Evolutionary conservation across 2,113 vertebrate species (phyloP).

Genomic region (Lucifuga dentata): DNA sequence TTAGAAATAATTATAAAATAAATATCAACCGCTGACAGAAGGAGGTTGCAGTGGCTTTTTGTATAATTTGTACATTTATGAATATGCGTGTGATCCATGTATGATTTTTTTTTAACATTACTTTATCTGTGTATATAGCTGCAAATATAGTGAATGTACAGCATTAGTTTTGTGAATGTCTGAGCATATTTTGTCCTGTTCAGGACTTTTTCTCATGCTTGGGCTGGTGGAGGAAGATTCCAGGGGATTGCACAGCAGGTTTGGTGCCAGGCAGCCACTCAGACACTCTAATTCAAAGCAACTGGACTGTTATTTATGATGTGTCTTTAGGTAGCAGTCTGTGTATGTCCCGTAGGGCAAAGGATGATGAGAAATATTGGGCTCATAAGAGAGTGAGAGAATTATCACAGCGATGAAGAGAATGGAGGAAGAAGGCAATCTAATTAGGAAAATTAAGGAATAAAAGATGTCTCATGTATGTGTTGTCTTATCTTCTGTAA

Average conservation of each 20-base stretch:
- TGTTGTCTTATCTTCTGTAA: slow-evolving; percentile 34
- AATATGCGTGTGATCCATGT: slow-evolving; percentile 8
- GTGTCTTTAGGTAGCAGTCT: slow-evolving; percentile 69
- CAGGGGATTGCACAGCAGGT: slow-evolving; percentile 68
- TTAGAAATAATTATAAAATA: not conserved
- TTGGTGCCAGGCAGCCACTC: slow-evolving; percentile 73
- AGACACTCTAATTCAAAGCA: slow-evolving; percentile 79
- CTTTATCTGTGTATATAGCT: slow-evolving; percentile 4
- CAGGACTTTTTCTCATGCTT: slow-evolving; percentile 34
- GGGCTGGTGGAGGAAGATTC: slow-evolving; percentile 58
- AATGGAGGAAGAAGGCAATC: slow-evolving; percentile 22
- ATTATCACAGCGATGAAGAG: slow-evolving; percentile 13
- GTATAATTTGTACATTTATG: slow-evolving; percentile 5
- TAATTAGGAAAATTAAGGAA: slow-evolving; percentile 29
- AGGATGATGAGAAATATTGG: slow-evolving; percentile 55
- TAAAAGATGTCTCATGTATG: slow-evolving; percentile 22
- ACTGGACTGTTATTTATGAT: slow-evolving; percentile 81
- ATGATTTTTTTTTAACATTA: not conserved
- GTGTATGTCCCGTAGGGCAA: slow-evolving; percentile 60
- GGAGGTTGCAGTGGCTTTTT: slow-evolving; percentile 3
- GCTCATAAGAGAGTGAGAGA: slow-evolving; percentile 1
- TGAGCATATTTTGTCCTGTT: too few relatives aligned
- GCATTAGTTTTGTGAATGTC: slow-evolving; percentile 19
- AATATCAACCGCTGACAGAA: not conserved
- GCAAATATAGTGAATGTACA: not conserved